Evolutionary conservation across 2,797 vertebrate species (phyloP).

Genomic region (Psittacula echo): DNA sequence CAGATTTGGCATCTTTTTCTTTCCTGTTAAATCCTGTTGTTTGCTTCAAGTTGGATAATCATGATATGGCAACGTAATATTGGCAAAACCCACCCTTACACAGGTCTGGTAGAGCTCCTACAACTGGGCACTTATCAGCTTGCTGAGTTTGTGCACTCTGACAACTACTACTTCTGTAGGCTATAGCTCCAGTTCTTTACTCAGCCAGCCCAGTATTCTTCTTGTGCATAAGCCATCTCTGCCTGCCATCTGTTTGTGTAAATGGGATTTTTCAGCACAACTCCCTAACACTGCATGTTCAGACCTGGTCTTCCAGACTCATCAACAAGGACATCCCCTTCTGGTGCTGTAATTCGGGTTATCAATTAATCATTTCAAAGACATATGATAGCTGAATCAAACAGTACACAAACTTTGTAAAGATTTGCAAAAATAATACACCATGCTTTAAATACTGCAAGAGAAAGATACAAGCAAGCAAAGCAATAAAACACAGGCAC

Average conservation of each 20-base stretch:
- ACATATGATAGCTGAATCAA: neutral
- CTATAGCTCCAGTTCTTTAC: neutral
- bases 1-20: neutral
- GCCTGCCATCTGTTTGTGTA: neutral
- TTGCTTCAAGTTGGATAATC: neutral
- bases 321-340: neutral
- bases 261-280: neutral
- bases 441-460: neutral
- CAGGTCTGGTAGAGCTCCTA: neutral
- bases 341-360: neutral
- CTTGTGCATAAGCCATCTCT: neutral
- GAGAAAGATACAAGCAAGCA: neutral
- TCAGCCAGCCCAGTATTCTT: neutral
- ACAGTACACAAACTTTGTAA: neutral
- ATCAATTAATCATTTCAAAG: neutral
- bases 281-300: neutral
- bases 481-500: neutral
- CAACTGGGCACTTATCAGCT: neutral
- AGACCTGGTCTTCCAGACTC: neutral
- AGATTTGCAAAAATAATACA: neutral
- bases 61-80: neutral
- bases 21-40: neutral
- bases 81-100: neutral
- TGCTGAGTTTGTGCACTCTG: neutral
- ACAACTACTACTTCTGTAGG: neutral